Conservation (phyloP, 2,888 invertebrate species). For the Zhuqinia jingwanae region DNA sequence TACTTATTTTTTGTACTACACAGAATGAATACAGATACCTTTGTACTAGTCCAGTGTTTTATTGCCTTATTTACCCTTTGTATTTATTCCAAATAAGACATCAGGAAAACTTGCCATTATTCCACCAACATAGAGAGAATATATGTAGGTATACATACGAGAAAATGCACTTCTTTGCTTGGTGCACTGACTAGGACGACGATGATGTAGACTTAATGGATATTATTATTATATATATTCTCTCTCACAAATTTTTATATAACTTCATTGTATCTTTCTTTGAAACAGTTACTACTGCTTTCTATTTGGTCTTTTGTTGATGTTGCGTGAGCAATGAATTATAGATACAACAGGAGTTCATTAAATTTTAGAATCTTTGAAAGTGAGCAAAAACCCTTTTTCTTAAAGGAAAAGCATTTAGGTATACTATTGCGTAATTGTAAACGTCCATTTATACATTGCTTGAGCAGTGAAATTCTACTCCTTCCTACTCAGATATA, state of each 20-base stretch:
- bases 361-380: slow-evolving; percentile 51
- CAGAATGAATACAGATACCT: neutral
- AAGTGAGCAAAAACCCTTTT: neutral
- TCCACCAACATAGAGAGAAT: neutral
- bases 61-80: neutral
- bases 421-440: no score
- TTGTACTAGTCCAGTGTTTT: neutral
- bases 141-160: no score
- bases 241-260: no score
- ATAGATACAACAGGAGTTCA: slow-evolving; percentile 53
- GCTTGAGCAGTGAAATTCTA: no score
- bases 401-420: neutral
- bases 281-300: no score
- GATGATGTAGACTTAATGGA: no score
- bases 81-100: neutral
- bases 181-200: neutral
- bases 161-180: slow-evolving; percentile 1
- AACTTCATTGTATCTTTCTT: neutral
- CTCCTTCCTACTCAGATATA: no score
- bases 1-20: neutral
- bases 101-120: neutral
- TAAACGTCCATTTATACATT: no score
- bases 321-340: slow-evolving; percentile 45
- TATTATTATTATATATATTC: no score
- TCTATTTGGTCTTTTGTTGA: no score